Percentiles rank a stretch among this genome's conserved stretches.
These are phyloP conservation scores for Peromyscus melanophrys DNA, from an alignment of 2,797 vertebrate species.

Conservation along the genomic window DNA sequence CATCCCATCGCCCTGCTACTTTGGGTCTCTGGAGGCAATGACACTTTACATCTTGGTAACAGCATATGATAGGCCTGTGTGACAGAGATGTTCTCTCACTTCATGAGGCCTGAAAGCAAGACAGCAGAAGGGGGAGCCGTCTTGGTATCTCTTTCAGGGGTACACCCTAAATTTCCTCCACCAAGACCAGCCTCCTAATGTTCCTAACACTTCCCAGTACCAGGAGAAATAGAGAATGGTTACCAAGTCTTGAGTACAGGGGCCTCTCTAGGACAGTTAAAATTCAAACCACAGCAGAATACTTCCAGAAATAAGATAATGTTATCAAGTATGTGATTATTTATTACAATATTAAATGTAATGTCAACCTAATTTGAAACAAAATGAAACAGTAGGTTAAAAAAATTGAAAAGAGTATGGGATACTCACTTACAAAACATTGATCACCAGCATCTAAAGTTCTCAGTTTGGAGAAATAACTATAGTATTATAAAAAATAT, in stretches of 20 bases:
- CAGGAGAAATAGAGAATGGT: background rate
- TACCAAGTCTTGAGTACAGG: background rate
- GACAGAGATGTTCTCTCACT: background rate
- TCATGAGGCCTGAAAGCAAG: background rate
- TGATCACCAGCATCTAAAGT: background rate
- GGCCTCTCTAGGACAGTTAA: background rate
- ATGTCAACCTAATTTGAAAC: slow-evolving; percentile 30
- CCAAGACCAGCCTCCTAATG: background rate
- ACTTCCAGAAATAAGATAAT: background rate
- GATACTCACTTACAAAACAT: background rate
- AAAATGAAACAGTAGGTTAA: background rate
- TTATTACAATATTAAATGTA: background rate
- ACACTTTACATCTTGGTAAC: no score
- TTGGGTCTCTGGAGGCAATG: no score
- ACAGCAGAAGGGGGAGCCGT: background rate
- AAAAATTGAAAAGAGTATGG: background rate
- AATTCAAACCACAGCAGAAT: background rate
- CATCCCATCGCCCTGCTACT: background rate
- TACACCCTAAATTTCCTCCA: no score
- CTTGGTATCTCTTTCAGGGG: background rate
- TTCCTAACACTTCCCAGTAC: no score
- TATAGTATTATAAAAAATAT: background rate
- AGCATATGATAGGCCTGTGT: background rate
- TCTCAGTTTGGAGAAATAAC: background rate
- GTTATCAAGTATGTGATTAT: background rate